A percentile compares a stretch with the other conserved stretches of the same genome.
Conservation (phyloP, 2,113 vertebrate species). For the Delphinus delphis region DNA sequence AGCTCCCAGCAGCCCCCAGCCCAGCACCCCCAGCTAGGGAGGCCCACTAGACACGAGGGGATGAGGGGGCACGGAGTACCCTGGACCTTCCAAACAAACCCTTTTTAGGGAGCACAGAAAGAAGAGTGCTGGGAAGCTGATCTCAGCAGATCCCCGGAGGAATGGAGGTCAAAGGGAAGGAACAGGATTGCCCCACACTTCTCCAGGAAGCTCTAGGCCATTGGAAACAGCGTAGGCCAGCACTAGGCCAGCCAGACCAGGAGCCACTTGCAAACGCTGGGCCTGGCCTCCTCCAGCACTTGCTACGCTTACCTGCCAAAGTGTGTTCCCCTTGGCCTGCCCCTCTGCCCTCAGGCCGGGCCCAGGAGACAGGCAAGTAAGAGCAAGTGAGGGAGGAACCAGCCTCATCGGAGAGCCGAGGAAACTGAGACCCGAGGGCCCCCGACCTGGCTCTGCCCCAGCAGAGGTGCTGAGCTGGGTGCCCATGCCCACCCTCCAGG, state of each 20-base stretch:
- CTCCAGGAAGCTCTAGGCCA: conserved; percentile 35
- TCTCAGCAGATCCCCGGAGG: background rate
- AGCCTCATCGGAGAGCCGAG: background rate
- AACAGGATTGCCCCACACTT: conserved; percentile 39
- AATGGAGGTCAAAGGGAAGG: conserved; percentile 69
- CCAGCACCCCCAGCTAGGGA: background rate
- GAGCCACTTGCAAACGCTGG: background rate
- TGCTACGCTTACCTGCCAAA: conserved; percentile 24
- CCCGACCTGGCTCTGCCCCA: background rate
- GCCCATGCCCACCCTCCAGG: background rate
- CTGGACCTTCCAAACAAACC: background rate
- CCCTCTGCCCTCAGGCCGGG: background rate
- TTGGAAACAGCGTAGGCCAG: background rate
- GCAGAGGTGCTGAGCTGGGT: background rate
- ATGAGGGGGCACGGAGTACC: background rate
- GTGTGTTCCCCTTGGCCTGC: background rate
- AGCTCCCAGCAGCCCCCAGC: background rate
- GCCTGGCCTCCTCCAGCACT: background rate
- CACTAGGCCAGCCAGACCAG: background rate
- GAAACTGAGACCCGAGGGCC: background rate
- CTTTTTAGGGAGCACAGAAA: background rate
- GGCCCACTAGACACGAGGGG: background rate
- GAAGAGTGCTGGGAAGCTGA: background rate
- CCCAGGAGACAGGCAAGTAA: background rate
- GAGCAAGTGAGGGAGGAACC: background rate